Percentiles rank a stretch among this genome's conserved stretches.
Evolutionary conservation across 2,888 invertebrate genomes (phyloP).

Genomic region (Crossocerus cetratus): DNA sequence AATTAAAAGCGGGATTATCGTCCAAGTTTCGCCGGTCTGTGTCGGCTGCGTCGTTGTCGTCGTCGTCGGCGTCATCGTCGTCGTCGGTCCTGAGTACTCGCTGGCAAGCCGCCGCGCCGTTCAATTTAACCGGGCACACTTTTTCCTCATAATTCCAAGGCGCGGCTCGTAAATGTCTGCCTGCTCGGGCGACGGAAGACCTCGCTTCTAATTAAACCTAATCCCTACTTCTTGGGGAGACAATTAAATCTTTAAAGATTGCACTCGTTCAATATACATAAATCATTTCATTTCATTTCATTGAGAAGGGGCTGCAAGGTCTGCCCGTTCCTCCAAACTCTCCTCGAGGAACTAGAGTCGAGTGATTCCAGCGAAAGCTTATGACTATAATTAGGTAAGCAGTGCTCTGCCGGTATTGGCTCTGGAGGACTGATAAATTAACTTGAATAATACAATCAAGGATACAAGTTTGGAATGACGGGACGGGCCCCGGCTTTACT

Average conservation of each 20-base stretch:
- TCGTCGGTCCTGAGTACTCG: too few relatives aligned
- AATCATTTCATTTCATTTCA: too few relatives aligned
- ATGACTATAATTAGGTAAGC: slow-evolving; percentile 59
- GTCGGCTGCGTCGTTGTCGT: too few relatives aligned
- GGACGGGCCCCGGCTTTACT: slow-evolving; percentile 37
- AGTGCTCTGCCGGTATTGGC: background rate
- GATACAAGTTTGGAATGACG: slow-evolving; percentile 27
- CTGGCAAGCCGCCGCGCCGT: slow-evolving; percentile 35
- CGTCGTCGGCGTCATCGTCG: background rate
- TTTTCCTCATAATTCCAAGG: slow-evolving; percentile 51
- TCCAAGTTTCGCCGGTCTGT: slow-evolving; percentile 66
- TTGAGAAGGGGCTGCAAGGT: too few relatives aligned
- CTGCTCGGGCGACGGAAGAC: slow-evolving; percentile 34
- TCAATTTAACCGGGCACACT: slow-evolving; percentile 45
- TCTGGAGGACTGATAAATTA: background rate
- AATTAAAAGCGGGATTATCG: slow-evolving; percentile 75
- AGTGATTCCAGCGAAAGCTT: slow-evolving; percentile 68
- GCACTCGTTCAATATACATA: slow-evolving; percentile 24
- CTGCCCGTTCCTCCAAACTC: slow-evolving; percentile 15
- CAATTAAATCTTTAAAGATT: slow-evolving; percentile 46
- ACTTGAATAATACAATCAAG: background rate
- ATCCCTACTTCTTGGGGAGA: background rate
- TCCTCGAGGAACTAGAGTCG: slow-evolving; percentile 64
- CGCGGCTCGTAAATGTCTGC: slow-evolving; percentile 47
- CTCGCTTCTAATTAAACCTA: slow-evolving; percentile 48